These are phyloP conservation scores for Mya arenaria DNA, from an alignment of 1,140 invertebrate species.

Conservation along the genomic window DNA sequence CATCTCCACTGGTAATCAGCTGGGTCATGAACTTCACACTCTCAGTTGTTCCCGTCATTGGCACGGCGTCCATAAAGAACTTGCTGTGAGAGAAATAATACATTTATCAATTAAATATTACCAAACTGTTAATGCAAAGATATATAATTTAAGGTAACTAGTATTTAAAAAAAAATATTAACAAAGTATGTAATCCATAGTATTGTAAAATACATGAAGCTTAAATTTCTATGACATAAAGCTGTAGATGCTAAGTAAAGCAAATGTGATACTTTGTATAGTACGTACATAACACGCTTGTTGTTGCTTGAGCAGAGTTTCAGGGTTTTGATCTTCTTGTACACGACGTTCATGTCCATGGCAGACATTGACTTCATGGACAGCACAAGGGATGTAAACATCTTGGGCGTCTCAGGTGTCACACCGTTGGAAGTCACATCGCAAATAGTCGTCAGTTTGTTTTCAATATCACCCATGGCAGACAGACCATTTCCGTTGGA, in stretches of 20 bases:
- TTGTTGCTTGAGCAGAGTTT: slow-evolving; percentile 64
- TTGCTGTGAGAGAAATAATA: too few relatives aligned
- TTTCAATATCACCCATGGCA: slow-evolving; percentile 51
- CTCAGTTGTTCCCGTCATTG: slow-evolving; percentile 89
- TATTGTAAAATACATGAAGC: neutral
- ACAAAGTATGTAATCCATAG: neutral
- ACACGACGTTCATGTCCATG: slow-evolving; percentile 54
- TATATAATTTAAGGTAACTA: too few relatives aligned
- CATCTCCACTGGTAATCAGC: slow-evolving; percentile 87
- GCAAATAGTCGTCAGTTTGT: slow-evolving; percentile 66
- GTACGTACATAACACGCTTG: slow-evolving; percentile 62
- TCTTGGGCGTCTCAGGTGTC: slow-evolving; percentile 75
- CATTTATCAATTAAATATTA: too few relatives aligned
- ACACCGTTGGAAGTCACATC: slow-evolving; percentile 50
- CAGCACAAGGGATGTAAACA: slow-evolving; percentile 79
- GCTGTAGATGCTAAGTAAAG: too few relatives aligned
- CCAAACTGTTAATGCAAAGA: too few relatives aligned
- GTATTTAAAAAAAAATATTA: neutral
- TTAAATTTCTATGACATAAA: neutral
- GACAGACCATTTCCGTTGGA: slow-evolving; percentile 34
- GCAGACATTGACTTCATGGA: slow-evolving; percentile 64
- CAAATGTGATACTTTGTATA: slow-evolving; percentile 67
- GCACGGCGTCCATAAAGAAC: slow-evolving; percentile 87
- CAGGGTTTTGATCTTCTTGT: slow-evolving; percentile 55
- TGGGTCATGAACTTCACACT: slow-evolving; percentile 91